Conservation (phyloP, 1,140 invertebrate genomes). For the Drosophila teissieri region DNA sequence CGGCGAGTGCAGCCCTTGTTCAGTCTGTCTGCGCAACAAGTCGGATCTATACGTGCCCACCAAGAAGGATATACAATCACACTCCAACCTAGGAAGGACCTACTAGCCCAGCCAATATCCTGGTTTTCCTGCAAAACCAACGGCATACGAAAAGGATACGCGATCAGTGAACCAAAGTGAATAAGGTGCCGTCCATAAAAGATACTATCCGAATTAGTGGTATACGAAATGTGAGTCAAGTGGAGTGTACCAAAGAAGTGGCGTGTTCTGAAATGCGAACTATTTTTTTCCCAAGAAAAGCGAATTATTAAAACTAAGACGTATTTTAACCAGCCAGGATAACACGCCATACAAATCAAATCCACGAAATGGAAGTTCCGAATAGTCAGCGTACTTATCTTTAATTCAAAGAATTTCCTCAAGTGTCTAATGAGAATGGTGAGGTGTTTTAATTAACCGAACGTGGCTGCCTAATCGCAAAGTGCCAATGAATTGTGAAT, state of each 20-base stretch:
- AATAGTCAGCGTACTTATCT: neutral
- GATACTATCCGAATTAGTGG: neutral
- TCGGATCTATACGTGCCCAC: conserved; percentile 57
- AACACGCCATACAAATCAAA: neutral
- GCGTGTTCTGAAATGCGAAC: conserved; percentile 5
- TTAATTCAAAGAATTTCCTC: conserved; percentile 1
- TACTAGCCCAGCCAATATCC: conserved; percentile 8
- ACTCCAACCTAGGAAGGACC: conserved; percentile 16
- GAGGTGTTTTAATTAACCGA: neutral
- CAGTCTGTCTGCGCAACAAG: conserved; percentile 65
- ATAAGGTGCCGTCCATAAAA: neutral
- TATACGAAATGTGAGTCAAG: conserved; percentile 35
- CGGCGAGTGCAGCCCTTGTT: conserved; percentile 52
- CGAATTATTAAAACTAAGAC: neutral
- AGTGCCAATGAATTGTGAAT: neutral
- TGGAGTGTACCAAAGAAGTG: conserved; percentile 11
- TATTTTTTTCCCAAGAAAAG: neutral
- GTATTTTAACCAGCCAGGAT: neutral
- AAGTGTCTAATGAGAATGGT: neutral
- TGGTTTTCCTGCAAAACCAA: neutral
- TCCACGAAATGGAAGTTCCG: neutral
- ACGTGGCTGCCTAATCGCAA: neutral
- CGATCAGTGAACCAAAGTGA: conserved; percentile 12
- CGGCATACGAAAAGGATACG: conserved; percentile 33
- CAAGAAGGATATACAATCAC: conserved; percentile 32